Percentiles rank a stretch among this genome's conserved stretches.
phyloP scores from a whole-genome alignment of 2,888 invertebrate species.

The Apoda limacodes region DNA sequence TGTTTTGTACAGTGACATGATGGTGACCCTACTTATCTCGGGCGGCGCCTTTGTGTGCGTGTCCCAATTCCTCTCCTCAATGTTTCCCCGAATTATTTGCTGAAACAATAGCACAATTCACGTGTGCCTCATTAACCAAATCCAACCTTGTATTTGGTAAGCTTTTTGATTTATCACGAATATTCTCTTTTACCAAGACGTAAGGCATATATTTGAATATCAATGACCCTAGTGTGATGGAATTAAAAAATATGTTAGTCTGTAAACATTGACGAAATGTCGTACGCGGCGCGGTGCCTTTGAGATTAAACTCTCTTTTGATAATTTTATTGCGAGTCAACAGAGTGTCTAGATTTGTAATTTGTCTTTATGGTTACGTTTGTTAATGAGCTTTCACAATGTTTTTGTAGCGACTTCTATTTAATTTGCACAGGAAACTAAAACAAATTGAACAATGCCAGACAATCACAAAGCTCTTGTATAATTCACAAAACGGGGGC shows the following conservation, averaged over 20 bases:
- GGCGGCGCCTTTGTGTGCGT: slow-evolving; percentile 41
- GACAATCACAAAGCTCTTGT: slow-evolving; percentile 25
- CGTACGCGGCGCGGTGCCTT: slow-evolving; percentile 53
- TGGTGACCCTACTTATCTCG: slow-evolving; percentile 36
- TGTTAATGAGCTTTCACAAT: slow-evolving; percentile 20
- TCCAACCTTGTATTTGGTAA: slow-evolving; percentile 12
- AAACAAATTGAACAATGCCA: too few relatives aligned
- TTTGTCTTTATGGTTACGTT: slow-evolving; percentile 31
- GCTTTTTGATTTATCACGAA: slow-evolving; percentile 9
- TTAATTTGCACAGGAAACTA: too few relatives aligned
- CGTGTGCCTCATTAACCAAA: slow-evolving; percentile 38
- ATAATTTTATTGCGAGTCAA: slow-evolving; percentile 57
- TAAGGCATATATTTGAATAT: too few relatives aligned
- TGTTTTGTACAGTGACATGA: too few relatives aligned
- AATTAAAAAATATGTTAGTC: slow-evolving; percentile 31
- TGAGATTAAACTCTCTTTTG: slow-evolving; percentile 56
- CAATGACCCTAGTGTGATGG: too few relatives aligned
- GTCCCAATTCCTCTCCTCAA: slow-evolving; percentile 52
- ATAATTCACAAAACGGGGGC: slow-evolving; percentile 26
- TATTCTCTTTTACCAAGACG: slow-evolving; percentile 14
- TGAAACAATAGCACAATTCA: slow-evolving; percentile 59
- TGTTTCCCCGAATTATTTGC: slow-evolving; percentile 63
- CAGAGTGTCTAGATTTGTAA: slow-evolving; percentile 53
- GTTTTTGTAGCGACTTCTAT: slow-evolving; percentile 5
- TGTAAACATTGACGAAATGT: slow-evolving; percentile 50